Evolutionary conservation across 1,140 invertebrate genomes (phyloP), one percentile per base, ranked within the genome.

Genomic region (Heliconius himera): DNA sequence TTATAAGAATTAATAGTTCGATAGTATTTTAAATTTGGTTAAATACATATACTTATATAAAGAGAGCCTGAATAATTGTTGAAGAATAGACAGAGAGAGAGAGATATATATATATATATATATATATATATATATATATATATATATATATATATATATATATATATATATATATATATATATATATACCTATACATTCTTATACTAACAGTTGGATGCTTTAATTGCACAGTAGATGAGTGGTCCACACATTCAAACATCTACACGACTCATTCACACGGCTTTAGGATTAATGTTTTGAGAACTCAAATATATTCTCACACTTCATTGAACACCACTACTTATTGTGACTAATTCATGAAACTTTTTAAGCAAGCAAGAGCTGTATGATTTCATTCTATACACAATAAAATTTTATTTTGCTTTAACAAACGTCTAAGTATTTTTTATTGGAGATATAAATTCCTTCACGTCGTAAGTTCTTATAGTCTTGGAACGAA

Each of bases 401-500:
- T 13, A 26, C 22, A 29, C 3, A 66, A 66, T 29, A 66, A 26
- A 26, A 13, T 29, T 26, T 13, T 66, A 26, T 66, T 66, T 29
- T 66, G 11, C 60, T 26, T 26, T 18, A 26, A 16, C 3, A 66
- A 29, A 66, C 9, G 3, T 66, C 8, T 26, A 5, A 66, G 22
- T 3, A 26, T 66, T 26, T 66, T 73, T 71, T 71, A 46, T 73
- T 38, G 54, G 56, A 73, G 22, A 56, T 54, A 66, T 76, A 66
- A 66, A 76, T 76, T 75, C 70, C 56, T 74, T 80, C 38, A 76
- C 74, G 70, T 54, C 5, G 49, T 41, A 66, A 66, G 74, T 76
- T 76, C 66, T 80, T 75, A 20, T 66, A 80, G 73, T 74, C 74
- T 80, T 80, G 79, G 73, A 66, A 29, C 74, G 54, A 72, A 75